Percentiles rank a stretch among this genome's conserved stretches.
Conservation (phyloP, 2,113 vertebrate species). For the Brachypteracias leptosomus region DNA sequence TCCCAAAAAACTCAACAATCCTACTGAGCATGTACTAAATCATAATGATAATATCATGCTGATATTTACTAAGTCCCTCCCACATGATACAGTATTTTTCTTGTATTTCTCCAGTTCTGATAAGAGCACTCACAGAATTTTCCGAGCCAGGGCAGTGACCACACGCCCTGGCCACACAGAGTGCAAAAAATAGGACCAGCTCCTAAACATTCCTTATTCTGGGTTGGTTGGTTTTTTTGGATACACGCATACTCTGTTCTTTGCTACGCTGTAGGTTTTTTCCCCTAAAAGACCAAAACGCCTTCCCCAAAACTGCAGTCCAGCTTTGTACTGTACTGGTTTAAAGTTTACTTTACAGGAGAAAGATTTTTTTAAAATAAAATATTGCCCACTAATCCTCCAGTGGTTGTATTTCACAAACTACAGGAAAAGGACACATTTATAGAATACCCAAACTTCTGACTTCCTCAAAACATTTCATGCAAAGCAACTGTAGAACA, state of each 20-base stretch:
- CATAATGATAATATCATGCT: accelerated
- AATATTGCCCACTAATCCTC: not conserved
- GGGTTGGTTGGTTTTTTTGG: not conserved
- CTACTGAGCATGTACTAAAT: not conserved
- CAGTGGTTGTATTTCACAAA: not conserved
- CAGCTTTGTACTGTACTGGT: not conserved
- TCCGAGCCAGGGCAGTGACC: not conserved
- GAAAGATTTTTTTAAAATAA: not conserved
- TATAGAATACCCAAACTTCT: not conserved
- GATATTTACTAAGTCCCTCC: not conserved
- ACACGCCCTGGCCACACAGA: not conserved
- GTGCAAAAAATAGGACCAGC: not conserved
- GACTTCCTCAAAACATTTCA: not conserved
- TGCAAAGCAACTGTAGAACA: not conserved
- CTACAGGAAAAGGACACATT: not conserved
- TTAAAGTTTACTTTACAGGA: not conserved
- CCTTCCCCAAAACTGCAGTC: not conserved
- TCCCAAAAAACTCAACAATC: not conserved
- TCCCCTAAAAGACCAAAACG: not conserved
- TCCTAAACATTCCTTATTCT: not conserved
- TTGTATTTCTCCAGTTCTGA: not conserved
- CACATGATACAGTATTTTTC: not conserved
- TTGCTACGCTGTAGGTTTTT: not conserved
- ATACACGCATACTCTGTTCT: not conserved
- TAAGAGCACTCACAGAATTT: not conserved